Evolutionary conservation across 2,797 vertebrate genomes (phyloP).

Genomic region (Synanceia verrucosa): DNA sequence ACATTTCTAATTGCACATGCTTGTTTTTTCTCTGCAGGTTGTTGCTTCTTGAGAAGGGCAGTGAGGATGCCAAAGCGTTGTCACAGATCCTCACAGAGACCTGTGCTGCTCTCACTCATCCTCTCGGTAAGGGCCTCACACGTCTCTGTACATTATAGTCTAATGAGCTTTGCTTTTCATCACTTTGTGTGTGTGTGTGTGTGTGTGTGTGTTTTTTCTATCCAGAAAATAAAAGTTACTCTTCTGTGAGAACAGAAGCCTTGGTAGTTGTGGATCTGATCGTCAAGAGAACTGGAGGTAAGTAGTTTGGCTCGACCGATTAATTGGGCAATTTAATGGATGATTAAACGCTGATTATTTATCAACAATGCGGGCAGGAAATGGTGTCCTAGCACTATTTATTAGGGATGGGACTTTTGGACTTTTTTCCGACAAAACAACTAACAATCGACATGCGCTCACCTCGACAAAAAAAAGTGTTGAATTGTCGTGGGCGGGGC

Average conservation of each 20-base stretch:
- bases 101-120: constrained; percentile 89
- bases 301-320: too few species aligned
- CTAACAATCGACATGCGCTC: too few species aligned
- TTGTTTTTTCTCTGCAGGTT: constrained; percentile 79
- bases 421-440: too few species aligned
- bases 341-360: too few species aligned
- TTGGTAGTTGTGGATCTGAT: constrained; percentile 93
- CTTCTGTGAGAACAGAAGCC: constrained; percentile 95
- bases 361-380: too few species aligned
- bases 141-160: not conserved
- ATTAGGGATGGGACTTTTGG: too few species aligned
- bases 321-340: too few species aligned
- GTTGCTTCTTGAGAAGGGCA: constrained; percentile 89
- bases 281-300: constrained; percentile 92
- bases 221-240: constrained; percentile 97
- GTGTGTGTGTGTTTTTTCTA: constrained; percentile 24
- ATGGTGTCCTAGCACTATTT: too few species aligned
- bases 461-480: too few species aligned
- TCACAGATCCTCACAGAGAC: constrained; percentile 91
- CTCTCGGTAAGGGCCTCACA: constrained; percentile 86
- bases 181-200: not conserved
- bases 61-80: constrained; percentile 83
- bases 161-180: not conserved
- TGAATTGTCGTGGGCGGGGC: too few species aligned
- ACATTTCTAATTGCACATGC: not conserved